Percentiles rank a stretch among this genome's conserved stretches.
phyloP scores from a whole-genome alignment of 1,140 invertebrate species.

The Carposina sasakii region DNA sequence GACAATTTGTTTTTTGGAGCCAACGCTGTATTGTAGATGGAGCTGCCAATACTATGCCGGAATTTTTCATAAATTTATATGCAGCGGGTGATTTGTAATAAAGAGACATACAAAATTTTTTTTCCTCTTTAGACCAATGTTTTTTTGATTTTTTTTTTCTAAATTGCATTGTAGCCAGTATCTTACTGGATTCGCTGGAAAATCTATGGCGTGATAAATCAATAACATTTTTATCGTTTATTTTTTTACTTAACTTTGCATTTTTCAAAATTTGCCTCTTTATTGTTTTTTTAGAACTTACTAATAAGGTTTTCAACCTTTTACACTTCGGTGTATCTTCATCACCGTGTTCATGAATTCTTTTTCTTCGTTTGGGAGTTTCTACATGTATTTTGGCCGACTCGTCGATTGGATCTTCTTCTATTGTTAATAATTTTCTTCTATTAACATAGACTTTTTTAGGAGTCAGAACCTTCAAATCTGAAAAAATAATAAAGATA shows the following conservation, averaged over 20 bases:
- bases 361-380: too few relatives aligned
- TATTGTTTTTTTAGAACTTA: neutral
- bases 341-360: too few relatives aligned
- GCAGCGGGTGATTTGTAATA: slow-evolving; percentile 13
- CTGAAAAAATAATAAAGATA: too few relatives aligned
- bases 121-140: slow-evolving; percentile 10
- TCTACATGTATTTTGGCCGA: too few relatives aligned
- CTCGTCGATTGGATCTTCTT: too few relatives aligned
- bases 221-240: neutral
- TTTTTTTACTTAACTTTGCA: neutral
- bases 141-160: slow-evolving; percentile 2
- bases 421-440: too few relatives aligned
- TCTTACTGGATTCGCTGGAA: slow-evolving; percentile 4
- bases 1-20: slow-evolving; percentile 13
- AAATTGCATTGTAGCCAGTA: slow-evolving; percentile 10
- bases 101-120: slow-evolving; percentile 14
- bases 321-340: neutral
- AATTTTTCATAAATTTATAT: slow-evolving; percentile 13
- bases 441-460: too few relatives aligned
- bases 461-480: too few relatives aligned
- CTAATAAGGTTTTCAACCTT: neutral
- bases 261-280: neutral
- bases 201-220: neutral
- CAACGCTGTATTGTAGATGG: slow-evolving; percentile 14
- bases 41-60: slow-evolving; percentile 12